A percentile compares a stretch with the other conserved stretches of the same genome.
These are phyloP conservation scores for Drosophila orena DNA, from an alignment of 1,140 invertebrate species.

Conservation along the genomic window DNA sequence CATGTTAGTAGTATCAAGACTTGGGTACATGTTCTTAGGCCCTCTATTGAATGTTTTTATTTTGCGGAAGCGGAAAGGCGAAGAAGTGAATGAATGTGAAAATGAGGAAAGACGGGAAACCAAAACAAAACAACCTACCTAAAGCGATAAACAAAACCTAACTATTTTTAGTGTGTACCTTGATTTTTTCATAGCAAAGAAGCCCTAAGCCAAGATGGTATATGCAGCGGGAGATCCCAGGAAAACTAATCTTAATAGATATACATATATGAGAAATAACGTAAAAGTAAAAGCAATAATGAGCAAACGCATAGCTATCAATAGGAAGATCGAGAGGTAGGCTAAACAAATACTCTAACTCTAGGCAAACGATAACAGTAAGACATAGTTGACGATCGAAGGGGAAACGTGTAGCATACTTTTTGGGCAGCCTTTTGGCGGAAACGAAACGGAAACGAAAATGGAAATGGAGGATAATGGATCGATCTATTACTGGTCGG, in stretches of 20 bases:
- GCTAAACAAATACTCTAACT: conserved; percentile 48
- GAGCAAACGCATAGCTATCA: conserved; percentile 80
- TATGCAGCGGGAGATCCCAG: conserved; percentile 22
- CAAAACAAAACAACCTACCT: conserved; percentile 73
- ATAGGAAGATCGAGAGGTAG: conserved; percentile 44
- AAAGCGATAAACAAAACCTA: conserved; percentile 77
- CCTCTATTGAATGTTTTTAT: conserved; percentile 67
- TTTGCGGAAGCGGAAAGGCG: conserved; percentile 44
- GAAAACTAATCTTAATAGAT: conserved; percentile 53
- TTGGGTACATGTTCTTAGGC: conserved; percentile 68
- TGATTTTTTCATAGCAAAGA: conserved; percentile 69
- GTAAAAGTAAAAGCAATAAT: conserved; percentile 83
- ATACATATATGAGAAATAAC: conserved; percentile 59
- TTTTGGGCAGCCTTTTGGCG: conserved; percentile 69
- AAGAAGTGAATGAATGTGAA: conserved; percentile 10
- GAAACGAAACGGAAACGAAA: conserved; percentile 10
- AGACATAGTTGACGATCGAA: conserved; percentile 32
- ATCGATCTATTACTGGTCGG: too few relatives aligned
- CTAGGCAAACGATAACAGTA: conserved; percentile 50
- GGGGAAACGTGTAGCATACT: conserved; percentile 66
- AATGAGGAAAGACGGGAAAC: conserved; percentile 14
- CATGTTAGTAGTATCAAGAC: conserved; percentile 65
- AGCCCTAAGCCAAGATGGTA: conserved; percentile 24
- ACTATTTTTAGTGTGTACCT: conserved; percentile 84
- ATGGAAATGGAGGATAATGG: conserved; percentile 19